Conservation (phyloP, 2,113 vertebrate species). For the Myotis brandtii region DNA sequence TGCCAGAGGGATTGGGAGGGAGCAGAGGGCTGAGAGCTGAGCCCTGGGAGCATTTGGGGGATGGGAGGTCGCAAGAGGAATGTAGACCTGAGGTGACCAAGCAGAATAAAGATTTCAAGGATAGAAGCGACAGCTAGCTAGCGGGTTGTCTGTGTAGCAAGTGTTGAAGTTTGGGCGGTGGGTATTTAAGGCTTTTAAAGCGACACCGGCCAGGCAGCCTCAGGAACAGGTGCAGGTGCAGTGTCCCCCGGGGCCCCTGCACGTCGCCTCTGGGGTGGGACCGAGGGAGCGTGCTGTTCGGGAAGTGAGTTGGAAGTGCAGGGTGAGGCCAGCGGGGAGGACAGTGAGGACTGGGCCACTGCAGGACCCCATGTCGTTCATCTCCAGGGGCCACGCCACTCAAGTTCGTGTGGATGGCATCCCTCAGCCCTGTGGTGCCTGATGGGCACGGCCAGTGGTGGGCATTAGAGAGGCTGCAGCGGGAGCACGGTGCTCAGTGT, state of each 20-base stretch:
- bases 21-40: not conserved
- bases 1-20: not conserved
- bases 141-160: not conserved
- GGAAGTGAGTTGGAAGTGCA: not conserved
- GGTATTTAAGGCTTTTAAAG: not conserved
- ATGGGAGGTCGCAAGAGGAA: not conserved
- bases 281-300: not conserved
- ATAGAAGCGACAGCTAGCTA: not conserved
- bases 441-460: rapidly evolving
- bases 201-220: not conserved
- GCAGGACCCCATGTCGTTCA: not conserved
- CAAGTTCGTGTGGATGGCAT: rapidly evolving
- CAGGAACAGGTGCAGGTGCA: not conserved
- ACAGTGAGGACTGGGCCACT: not conserved
- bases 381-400: rapidly evolving
- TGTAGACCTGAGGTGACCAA: not conserved
- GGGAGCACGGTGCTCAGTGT: not conserved
- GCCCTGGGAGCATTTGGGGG: not conserved
- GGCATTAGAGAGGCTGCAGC: no score
- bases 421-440: rapidly evolving
- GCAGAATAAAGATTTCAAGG: not conserved
- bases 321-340: not conserved
- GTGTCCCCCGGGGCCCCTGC: not conserved
- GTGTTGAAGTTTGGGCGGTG: not conserved
- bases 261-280: rapidly evolving